phyloP scores from a whole-genome alignment of 2,797 vertebrate species.

The Bovichtus diacanthus region DNA sequence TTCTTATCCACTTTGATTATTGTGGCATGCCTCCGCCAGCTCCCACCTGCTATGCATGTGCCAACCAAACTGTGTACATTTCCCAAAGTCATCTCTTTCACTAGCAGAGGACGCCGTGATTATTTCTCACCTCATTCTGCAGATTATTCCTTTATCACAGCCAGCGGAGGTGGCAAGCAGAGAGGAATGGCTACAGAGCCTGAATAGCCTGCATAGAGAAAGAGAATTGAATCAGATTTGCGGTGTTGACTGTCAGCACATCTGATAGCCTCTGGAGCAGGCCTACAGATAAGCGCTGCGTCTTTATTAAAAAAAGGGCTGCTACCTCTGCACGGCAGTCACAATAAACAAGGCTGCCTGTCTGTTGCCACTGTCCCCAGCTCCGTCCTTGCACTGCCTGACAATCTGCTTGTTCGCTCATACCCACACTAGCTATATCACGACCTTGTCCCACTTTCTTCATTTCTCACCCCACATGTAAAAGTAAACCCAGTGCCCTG shows the following conservation, averaged over 20 bases:
- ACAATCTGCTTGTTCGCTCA: constrained; percentile 37
- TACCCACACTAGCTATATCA: constrained; percentile 26
- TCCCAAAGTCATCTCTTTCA: constrained; percentile 76
- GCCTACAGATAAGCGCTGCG: constrained; percentile 78
- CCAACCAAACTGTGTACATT: constrained; percentile 49
- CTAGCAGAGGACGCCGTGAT: constrained; percentile 76
- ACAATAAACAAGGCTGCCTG: constrained; percentile 75
- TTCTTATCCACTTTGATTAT: constrained; percentile 34
- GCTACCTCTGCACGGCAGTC: constrained; percentile 73
- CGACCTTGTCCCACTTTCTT: constrained; percentile 48
- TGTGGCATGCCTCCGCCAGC: constrained; percentile 9
- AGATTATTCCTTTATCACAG: constrained; percentile 82
- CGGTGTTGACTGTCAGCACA: constrained; percentile 80
- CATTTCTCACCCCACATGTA: constrained; percentile 14
- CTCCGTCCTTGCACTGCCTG: constrained; percentile 34
- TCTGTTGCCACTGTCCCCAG: constrained; percentile 55
- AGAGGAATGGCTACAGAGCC: constrained; percentile 66
- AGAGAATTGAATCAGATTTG: constrained; percentile 77
- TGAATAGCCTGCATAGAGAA: constrained; percentile 74
- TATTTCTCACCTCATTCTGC: constrained; percentile 78
- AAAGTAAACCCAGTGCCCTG: constrained; percentile 28
- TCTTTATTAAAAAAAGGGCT: constrained; percentile 82
- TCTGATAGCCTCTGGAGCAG: constrained; percentile 83
- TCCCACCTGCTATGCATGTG: constrained; percentile 22
- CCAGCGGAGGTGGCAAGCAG: constrained; percentile 66